Evolutionary conservation across 30 jellyfish, hydroid and myxozoan genomes (phyloP), one percentile per base, ranked within the genome.

Genomic region (Chironex yamaguchii): DNA sequence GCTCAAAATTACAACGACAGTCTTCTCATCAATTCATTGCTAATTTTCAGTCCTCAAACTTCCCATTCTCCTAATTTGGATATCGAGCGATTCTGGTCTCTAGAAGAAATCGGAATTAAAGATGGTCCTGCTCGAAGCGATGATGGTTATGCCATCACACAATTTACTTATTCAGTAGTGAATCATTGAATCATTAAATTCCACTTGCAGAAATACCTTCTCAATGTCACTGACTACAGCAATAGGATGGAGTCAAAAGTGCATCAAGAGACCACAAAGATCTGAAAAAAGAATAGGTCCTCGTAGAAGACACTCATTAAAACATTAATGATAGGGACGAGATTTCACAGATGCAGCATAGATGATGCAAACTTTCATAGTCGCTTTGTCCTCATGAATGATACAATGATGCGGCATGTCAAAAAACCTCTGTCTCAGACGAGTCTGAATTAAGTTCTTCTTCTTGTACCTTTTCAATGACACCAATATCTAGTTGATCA

Each of bases 231-330:
- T 23, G 51, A n/a, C 88, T 82, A 52, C 83, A 25, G 67, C 67
- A 52, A n/a, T 72, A 35, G 20, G 67, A 29, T 4, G 28, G 90
- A 78, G 53, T 52, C n/a, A 66, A 53, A 9, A 86, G 25, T 9
- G 17, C 28, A 78, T 25, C 32, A 78, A 9, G 71, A 26, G 21
- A 78, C 62, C 48, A 78, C 62, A 49, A 6, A 75, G 53, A 75
- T 75, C 88, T 48, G 49, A 81, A 51, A 75, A n/a, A 53, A 75
- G 49, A 35, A 75, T 82, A 25, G 84, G 84, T 32, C 84, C 84
- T 21, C 84, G 72, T 71, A 32, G 76, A 4, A 71, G 32, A 23
- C 84, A 71, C 21, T 71, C 84, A 42, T 31, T 31, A 24, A 27
- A 24, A 29, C 82, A 34, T 29, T 20, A 26, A 29, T 71, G 34